Evolutionary conservation across 92 coral and sea anemone genomes (phyloP).

Genomic region (Chrysogorgia sp.): DNA sequence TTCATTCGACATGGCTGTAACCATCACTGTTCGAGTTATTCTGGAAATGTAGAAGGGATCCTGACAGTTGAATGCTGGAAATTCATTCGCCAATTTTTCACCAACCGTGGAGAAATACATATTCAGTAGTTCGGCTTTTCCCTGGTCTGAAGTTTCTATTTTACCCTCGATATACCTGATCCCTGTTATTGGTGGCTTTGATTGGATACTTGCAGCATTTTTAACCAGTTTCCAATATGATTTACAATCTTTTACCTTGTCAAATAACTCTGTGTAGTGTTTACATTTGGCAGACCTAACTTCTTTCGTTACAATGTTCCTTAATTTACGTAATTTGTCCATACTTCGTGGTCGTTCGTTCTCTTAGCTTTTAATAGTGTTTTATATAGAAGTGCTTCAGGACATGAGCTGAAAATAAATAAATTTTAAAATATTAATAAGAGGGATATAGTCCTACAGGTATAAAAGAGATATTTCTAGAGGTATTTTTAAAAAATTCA

Average conservation of each 20-base stretch:
- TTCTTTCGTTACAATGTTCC: slow-evolving; percentile 52
- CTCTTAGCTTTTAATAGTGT: no score
- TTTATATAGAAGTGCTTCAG: no score
- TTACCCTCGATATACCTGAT: slow-evolving; percentile 6
- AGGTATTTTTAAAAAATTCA: no score
- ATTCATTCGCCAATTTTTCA: slow-evolving; percentile 41
- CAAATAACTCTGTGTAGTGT: slow-evolving; percentile 43
- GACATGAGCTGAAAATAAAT: no score
- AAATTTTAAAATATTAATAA: no score
- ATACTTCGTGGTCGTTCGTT: no score
- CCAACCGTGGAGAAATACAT: slow-evolving; percentile 51
- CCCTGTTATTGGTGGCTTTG: slow-evolving; percentile 41
- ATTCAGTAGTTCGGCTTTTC: slow-evolving; percentile 45
- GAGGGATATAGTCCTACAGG: no score
- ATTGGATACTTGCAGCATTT: slow-evolving; percentile 27
- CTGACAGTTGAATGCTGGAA: not conserved
- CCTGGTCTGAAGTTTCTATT: slow-evolving; percentile 25
- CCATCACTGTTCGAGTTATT: slow-evolving; percentile 21
- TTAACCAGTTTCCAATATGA: slow-evolving; percentile 61
- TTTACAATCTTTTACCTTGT: slow-evolving; percentile 51
- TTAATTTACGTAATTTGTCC: slow-evolving; percentile 42
- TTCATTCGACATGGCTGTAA: slow-evolving; percentile 12
- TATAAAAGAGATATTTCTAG: no score
- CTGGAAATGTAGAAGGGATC: not conserved
- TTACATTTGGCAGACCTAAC: slow-evolving; percentile 54